A percentile compares a stretch with the other conserved stretches of the same genome.
These are phyloP conservation scores for Hyppa rectilinea DNA, from an alignment of 2,888 invertebrate species.

Conservation along the genomic window DNA sequence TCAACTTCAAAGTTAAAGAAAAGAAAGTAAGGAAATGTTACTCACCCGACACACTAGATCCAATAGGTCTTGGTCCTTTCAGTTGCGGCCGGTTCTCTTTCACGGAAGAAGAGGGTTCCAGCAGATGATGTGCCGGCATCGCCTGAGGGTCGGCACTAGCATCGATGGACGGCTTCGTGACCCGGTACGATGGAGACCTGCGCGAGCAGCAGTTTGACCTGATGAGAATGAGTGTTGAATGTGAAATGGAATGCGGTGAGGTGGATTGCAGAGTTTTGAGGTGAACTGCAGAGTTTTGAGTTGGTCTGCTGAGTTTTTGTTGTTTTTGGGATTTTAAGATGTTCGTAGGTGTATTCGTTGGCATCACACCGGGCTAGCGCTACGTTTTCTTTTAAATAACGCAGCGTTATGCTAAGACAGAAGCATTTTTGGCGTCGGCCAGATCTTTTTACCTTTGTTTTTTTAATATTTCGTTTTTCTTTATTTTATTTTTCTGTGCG, in stretches of 20 bases:
- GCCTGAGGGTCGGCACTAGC: conserved; percentile 78
- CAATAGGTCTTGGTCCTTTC: conserved; percentile 90
- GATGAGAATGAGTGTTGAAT: conserved; percentile 61
- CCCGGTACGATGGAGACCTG: conserved; percentile 92
- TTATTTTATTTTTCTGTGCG: too few species aligned
- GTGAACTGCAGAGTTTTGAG: background rate
- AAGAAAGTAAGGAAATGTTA: too few species aligned
- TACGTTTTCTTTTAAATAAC: too few species aligned
- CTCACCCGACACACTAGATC: conserved; percentile 91
- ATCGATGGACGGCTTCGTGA: conserved; percentile 88
- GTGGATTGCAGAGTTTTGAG: conserved; percentile 3
- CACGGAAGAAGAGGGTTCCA: conserved; percentile 79
- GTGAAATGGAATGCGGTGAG: conserved; percentile 52
- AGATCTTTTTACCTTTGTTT: too few species aligned
- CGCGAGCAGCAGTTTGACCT: conserved; percentile 86
- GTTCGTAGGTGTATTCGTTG: too few species aligned
- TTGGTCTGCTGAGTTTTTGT: background rate
- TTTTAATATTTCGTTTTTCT: too few species aligned
- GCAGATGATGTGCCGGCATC: conserved; percentile 75
- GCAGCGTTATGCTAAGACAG: too few species aligned
- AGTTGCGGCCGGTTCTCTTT: conserved; percentile 83
- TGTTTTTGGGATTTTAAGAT: too few species aligned
- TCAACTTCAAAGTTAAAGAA: too few species aligned
- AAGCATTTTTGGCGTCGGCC: too few species aligned
- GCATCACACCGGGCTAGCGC: too few species aligned